Conservation (phyloP, 2,113 vertebrate genomes). For the Catharus minimus region DNA sequence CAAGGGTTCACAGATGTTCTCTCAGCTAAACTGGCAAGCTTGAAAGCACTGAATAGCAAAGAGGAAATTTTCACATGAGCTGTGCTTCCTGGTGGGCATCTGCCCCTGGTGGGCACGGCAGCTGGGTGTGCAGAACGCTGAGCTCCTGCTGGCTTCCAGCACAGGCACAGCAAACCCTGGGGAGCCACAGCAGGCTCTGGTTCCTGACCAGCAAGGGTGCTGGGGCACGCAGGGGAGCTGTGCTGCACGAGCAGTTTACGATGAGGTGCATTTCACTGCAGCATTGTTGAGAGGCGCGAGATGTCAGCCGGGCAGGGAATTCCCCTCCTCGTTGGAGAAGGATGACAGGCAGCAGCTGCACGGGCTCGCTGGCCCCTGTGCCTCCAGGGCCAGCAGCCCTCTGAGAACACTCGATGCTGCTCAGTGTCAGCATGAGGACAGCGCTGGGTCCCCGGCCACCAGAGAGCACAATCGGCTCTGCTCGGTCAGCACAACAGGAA, state of each 20-base stretch:
- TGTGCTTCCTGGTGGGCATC: neutral
- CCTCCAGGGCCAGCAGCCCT: neutral
- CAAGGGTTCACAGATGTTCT: neutral
- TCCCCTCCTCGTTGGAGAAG: neutral
- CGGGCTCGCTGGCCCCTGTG: neutral
- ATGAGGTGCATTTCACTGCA: conserved; percentile 15
- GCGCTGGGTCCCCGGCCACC: neutral
- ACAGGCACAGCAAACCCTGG: neutral
- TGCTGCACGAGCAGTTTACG: neutral
- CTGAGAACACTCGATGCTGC: neutral
- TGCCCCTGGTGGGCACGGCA: neutral
- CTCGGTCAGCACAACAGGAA: neutral
- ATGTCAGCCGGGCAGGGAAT: conserved; percentile 33
- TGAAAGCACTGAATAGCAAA: neutral
- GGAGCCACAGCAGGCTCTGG: neutral
- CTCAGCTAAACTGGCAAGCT: neutral
- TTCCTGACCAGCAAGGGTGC: neutral
- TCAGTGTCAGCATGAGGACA: neutral
- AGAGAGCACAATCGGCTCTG: neutral
- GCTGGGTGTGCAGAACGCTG: neutral
- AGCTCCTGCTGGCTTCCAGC: neutral
- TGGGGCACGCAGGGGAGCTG: neutral
- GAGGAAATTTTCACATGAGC: rapidly evolving
- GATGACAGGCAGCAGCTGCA: conserved; percentile 56
- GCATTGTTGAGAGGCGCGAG: conserved; percentile 31